Evolutionary conservation across 1,140 invertebrate species (phyloP).

Genomic region (Diplogasteroides magnus): DNA sequence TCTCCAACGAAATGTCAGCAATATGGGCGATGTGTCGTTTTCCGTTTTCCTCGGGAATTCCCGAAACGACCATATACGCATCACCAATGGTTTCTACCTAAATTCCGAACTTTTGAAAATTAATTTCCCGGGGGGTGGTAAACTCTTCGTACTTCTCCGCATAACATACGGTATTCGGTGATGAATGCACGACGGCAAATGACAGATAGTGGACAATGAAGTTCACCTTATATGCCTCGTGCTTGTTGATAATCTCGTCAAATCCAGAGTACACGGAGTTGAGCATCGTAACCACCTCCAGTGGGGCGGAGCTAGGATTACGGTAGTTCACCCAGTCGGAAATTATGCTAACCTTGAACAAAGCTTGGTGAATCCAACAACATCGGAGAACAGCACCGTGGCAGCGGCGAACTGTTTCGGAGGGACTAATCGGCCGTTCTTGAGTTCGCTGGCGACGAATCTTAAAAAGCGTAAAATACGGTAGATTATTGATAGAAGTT

Average conservation of each 20-base stretch:
- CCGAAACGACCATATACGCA: conserved; percentile 82
- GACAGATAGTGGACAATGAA: too few species aligned
- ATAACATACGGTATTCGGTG: too few species aligned
- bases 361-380: conserved; percentile 73
- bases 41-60: conserved; percentile 62
- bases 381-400: conserved; percentile 84
- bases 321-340: neutral
- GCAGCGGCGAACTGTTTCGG: conserved; percentile 60
- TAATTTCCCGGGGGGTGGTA: too few species aligned
- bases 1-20: conserved; percentile 59
- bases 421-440: conserved; percentile 43
- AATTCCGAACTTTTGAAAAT: conserved; percentile 1
- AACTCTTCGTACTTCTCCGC: too few species aligned
- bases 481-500: neutral
- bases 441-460: conserved; percentile 52
- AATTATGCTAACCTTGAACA: conserved; percentile 19
- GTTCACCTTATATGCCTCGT: conserved; percentile 51
- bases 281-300: conserved; percentile 49
- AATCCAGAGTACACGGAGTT: conserved; percentile 56
- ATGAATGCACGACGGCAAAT: too few species aligned
- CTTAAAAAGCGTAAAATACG: conserved; percentile 32
- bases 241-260: conserved; percentile 44
- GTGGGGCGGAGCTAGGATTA: neutral
- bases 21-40: conserved; percentile 61
- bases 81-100: conserved; percentile 94